Evolutionary conservation across 2,797 vertebrate species (phyloP).

Genomic region (Pelodytes ibericus): DNA sequence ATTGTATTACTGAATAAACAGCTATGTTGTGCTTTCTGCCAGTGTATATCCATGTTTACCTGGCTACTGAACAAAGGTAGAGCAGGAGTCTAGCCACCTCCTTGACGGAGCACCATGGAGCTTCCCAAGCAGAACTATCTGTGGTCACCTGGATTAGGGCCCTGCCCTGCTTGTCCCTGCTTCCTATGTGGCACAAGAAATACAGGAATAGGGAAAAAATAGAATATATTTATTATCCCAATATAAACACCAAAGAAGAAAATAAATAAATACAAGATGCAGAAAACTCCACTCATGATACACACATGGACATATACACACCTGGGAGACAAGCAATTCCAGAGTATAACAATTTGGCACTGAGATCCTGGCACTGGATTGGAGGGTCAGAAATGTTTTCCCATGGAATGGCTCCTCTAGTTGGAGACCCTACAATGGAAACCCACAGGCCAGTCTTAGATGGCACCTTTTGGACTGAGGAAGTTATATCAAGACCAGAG

Average conservation of each 20-base stretch:
- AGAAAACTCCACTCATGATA: background rate
- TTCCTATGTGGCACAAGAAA: slow-evolving; percentile 70
- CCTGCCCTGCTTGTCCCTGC: slow-evolving; percentile 80
- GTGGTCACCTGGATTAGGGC: slow-evolving; percentile 84
- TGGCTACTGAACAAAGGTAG: slow-evolving; percentile 82
- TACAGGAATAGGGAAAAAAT: background rate
- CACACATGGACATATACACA: slow-evolving; percentile 56
- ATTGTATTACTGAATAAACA: no score
- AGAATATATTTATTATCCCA: background rate
- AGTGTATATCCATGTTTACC: slow-evolving; percentile 70
- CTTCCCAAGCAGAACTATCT: slow-evolving; percentile 73
- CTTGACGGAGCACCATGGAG: slow-evolving; percentile 67
- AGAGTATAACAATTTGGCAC: slow-evolving; percentile 69
- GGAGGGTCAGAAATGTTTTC: slow-evolving; percentile 38
- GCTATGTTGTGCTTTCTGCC: background rate
- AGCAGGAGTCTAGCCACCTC: slow-evolving; percentile 80
- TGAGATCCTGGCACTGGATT: slow-evolving; percentile 66
- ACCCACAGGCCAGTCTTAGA: slow-evolving; percentile 26
- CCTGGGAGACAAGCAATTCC: slow-evolving; percentile 86
- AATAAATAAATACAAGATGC: background rate
- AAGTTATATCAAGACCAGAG: slow-evolving; percentile 21
- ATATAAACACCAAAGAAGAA: no score
- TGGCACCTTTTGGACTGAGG: slow-evolving; percentile 30
- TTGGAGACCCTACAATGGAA: slow-evolving; percentile 26
- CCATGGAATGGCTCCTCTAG: background rate